Evolutionary conservation across 2,888 invertebrate species (phyloP).

Genomic region (Chloromyia formosa): DNA sequence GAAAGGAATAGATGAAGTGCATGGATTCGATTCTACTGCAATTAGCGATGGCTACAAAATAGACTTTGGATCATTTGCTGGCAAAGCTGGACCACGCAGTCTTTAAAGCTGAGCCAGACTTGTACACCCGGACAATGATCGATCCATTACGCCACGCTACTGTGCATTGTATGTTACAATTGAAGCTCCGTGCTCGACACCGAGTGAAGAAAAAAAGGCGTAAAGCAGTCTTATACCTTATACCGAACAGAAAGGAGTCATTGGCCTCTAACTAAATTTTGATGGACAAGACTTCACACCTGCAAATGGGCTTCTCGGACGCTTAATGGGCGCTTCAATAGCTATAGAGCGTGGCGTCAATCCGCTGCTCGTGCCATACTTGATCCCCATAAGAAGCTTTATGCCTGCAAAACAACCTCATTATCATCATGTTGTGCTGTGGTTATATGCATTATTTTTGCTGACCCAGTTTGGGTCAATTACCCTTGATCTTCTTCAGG

Average conservation of each 20-base stretch:
- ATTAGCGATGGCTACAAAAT: conserved; percentile 32
- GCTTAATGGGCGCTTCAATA: conserved; percentile 9
- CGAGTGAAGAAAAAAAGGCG: neutral
- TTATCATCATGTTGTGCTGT: conserved; percentile 2
- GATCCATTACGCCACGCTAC: conserved; percentile 22
- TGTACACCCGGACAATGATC: conserved; percentile 25
- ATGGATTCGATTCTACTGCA: conserved; percentile 6
- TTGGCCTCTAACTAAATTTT: conserved; percentile 35
- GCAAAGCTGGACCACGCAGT: conserved; percentile 1
- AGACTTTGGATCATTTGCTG: conserved; percentile 23
- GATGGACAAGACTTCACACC: conserved; percentile 23
- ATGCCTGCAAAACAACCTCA: conserved; percentile 15
- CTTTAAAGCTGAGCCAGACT: neutral
- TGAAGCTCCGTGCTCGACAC: neutral
- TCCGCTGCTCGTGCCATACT: conserved; percentile 29
- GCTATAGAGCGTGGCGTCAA: conserved; percentile 5
- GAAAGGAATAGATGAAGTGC: conserved; percentile 20
- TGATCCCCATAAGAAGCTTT: neutral
- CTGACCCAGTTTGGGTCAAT: conserved; percentile 36
- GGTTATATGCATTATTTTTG: neutral
- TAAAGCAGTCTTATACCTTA: neutral
- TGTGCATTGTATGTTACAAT: conserved; percentile 5
- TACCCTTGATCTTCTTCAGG: conserved; percentile 36
- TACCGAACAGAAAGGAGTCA: conserved; percentile 9
- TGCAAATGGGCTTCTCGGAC: neutral